Evolutionary conservation across 1,140 invertebrate species (phyloP), one percentile per base, ranked within the genome.

Genomic region (Heliconius himera): DNA sequence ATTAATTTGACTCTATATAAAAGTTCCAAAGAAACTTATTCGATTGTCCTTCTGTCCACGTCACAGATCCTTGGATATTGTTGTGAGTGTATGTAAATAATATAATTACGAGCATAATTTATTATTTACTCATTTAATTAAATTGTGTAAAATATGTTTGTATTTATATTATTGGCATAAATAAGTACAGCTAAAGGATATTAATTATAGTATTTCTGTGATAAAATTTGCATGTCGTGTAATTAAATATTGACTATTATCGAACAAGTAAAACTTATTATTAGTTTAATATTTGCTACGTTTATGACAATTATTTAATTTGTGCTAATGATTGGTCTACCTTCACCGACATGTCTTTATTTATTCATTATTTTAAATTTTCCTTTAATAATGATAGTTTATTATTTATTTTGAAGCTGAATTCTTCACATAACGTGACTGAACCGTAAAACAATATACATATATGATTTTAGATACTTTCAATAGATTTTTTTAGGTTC

Each of bases 151-250:
- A 66, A 13, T 29, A 29, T 29, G 33, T 36, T 36, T 36, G 4
- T 66, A 16, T 29, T 66, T 66, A 26, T 29, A 26, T 66, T 26
- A 66, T 26, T 13, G 22, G 26, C 22, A 29, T 13, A 1, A 66
- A 26, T 66, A 26, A 20, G 18, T 51, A 20, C 6, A 51, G 18
- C 18, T 8, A 22, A 3, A n/a, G 26, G 3, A 66, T 26, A 29
- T 29, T 66, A 29, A 66, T n/a, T n/a, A n/a, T n/a, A n/a, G n/a
- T 66, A 66, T 66, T 66, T 29, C 60, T 66, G 60, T 29, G 60
- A 66, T 22, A 22, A 66, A n/a, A 26, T 66, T 6, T 29, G 13
- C 18, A 1, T 3, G n/a, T 29, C 9, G 13, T 26, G 13, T 29
- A 66, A 29, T 29, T 66, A 66, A 13, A 66, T 29, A 51, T 51